Evolutionary conservation across 2,888 invertebrate species (phyloP), one percentile per base, ranked within the genome.

Genomic region (Lymantria monacha): DNA sequence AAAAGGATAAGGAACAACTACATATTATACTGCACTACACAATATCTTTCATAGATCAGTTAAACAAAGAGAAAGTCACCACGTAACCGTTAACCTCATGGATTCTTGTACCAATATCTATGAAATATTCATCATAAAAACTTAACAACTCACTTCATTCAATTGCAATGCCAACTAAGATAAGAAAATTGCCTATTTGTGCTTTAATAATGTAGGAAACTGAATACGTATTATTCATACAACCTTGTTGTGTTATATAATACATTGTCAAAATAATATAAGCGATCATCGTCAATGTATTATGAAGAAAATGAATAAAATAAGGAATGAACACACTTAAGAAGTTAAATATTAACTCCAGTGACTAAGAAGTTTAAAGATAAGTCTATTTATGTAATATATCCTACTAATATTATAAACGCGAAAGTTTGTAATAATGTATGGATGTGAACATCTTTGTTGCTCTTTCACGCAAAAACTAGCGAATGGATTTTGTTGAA

Each of bases 41-140:
- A 38, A 53, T 48, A 46, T 49, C 42, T 43, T 51, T 37, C 46
- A 63, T 49, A 48, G 51, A 51, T 53, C 45, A 8, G 9, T 13
- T 38, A 52, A 42, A 55, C 58, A 58, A 61, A 57, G 53, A 63
- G 67, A 66, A 62, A 65, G 62, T 42, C 9, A 43, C 36, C 30
- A 51, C 51, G 51, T 49, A 58, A 61, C 54, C 44, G 44, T 51
- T 53, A 46, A 42, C 52, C 48, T 66, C 47, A 46, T 43, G 53
- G 41, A 14, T 41, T 10, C 12, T 41, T 41, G 14, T 41, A 41
- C 11, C 14, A 41, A 41, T 41, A 41, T 41, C 41, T 12, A 41
- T 41, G 41, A 41, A 41, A 41, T 41, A 14, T 41, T 41, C 13
- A 41, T 12, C 12, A 41, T 14, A 41, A 41, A 41, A 41, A 7